A percentile compares a stretch with the other conserved stretches of the same genome.
Conservation (phyloP, 2,797 vertebrate species). For the Micrastur ruficollis region DNA sequence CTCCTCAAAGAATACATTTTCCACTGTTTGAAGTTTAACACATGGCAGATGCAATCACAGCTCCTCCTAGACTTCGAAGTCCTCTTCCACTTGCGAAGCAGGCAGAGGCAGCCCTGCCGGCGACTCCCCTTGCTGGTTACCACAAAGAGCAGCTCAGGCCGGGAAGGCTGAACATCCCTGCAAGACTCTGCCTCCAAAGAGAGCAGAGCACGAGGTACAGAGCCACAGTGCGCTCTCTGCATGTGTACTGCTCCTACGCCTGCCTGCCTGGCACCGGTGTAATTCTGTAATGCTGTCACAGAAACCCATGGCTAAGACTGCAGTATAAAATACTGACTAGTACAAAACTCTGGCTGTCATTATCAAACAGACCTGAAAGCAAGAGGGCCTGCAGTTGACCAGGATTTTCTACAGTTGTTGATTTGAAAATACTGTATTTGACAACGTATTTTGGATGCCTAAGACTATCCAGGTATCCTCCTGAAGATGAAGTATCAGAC, state of each 20-base stretch:
- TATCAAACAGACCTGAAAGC: neutral
- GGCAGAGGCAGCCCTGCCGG: neutral
- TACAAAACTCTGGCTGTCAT: neutral
- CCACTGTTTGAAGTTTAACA: neutral
- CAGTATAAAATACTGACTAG: neutral
- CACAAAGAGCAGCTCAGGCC: rapidly evolving
- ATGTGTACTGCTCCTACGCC: rapidly evolving
- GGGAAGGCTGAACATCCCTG: rapidly evolving
- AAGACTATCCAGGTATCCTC: neutral
- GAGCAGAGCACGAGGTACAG: rapidly evolving
- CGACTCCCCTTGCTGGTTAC: neutral
- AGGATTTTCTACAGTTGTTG: neutral
- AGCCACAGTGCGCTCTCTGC: rapidly evolving
- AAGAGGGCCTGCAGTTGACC: neutral
- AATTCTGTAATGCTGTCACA: neutral
- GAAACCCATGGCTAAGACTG: neutral
- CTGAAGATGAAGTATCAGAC: neutral
- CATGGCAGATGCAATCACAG: neutral
- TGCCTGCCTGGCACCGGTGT: neutral
- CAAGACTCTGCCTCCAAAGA: neutral
- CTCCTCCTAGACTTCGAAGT: neutral
- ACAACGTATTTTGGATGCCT: neutral
- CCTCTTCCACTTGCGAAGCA: neutral
- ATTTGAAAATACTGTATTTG: neutral
- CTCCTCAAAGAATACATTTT: neutral